Evolutionary conservation across 2,113 vertebrate genomes (phyloP), one percentile per base, ranked within the genome.

Genomic region (Egretta garzetta): DNA sequence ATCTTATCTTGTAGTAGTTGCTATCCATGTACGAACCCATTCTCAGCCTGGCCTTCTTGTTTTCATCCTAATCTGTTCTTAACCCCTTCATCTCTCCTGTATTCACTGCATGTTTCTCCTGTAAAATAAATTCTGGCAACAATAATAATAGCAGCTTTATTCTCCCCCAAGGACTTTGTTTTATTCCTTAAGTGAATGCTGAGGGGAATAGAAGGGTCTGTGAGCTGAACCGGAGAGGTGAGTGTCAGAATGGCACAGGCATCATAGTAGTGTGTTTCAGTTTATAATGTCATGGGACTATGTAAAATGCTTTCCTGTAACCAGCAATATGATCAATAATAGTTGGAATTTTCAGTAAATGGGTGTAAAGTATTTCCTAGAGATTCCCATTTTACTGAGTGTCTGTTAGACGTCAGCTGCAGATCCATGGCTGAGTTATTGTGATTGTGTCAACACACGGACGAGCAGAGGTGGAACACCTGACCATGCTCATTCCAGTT

Each of bases 401-500:
- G 45, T 37, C 39, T 67, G 45, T 86, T 66, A 70, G 49, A 50
- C n/a, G 68, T 81, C 50, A 74, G 53, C 52, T 93, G 68, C 43
- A 84, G 55, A 59, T 74, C 37, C 13, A 0, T n/a, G 59, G 10
- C 67, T 88, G 71, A 64, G 27, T 80, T 66, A 4, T 45, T 66
- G 63, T 35, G 63, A 50, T 70, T 49, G 6, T 45, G 80, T 4
- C 55, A 35, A 26, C 72, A 41, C 47, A 28, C 0, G 2, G 76
- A 26, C 3, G 2, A 89, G 27, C 59, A 72, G 70, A 66, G 53
- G 28, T 72, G 53, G 35, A 62, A 49, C 27, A 30, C 35, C 58
- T 72, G 70, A 53, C 22, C 56, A 60, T 2, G 0, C 18, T 76
- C 2, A 0, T 52, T 68, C 62, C 71, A 43, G 1, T 72, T 39